Evolutionary conservation across 2,888 invertebrate species (phyloP).

Genomic region (Clivina fossor): DNA sequence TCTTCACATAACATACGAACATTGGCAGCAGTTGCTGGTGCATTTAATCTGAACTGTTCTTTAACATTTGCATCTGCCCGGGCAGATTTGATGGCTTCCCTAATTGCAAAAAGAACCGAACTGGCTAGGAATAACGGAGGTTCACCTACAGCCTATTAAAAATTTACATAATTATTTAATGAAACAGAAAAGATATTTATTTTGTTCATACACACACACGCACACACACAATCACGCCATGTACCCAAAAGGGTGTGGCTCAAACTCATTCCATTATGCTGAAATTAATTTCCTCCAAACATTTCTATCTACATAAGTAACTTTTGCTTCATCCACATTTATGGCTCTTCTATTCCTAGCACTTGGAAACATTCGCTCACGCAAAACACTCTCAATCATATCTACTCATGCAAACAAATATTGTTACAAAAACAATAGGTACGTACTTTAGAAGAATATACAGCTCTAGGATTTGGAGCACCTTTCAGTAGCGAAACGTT

Average conservation of each 20-base stretch:
- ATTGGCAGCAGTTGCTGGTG: slow-evolving; percentile 86
- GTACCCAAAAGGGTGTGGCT: too few relatives aligned
- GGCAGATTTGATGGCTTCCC: slow-evolving; percentile 80
- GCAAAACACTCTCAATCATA: neutral
- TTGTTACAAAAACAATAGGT: too few relatives aligned
- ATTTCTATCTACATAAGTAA: too few relatives aligned
- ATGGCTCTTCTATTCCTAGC: too few relatives aligned
- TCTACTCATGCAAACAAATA: neutral
- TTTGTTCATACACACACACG: too few relatives aligned
- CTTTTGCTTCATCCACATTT: too few relatives aligned
- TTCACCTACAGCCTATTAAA: slow-evolving; percentile 86
- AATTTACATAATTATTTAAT: neutral
- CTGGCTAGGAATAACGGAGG: slow-evolving; percentile 90
- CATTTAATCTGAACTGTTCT: slow-evolving; percentile 66
- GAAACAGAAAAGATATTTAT: too few relatives aligned
- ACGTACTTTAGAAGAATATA: slow-evolving; percentile 96
- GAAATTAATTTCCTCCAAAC: too few relatives aligned
- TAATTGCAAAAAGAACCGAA: slow-evolving; percentile 88
- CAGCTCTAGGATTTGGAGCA: slow-evolving; percentile 86
- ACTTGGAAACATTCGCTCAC: too few relatives aligned
- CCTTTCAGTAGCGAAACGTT: slow-evolving; percentile 91
- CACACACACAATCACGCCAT: too few relatives aligned
- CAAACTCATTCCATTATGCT: too few relatives aligned
- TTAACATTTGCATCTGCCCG: slow-evolving; percentile 68
- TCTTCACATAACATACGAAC: slow-evolving; percentile 91